Conservation (phyloP, 2,888 invertebrate species). For the Caenorhabditis macrosperma region DNA sequence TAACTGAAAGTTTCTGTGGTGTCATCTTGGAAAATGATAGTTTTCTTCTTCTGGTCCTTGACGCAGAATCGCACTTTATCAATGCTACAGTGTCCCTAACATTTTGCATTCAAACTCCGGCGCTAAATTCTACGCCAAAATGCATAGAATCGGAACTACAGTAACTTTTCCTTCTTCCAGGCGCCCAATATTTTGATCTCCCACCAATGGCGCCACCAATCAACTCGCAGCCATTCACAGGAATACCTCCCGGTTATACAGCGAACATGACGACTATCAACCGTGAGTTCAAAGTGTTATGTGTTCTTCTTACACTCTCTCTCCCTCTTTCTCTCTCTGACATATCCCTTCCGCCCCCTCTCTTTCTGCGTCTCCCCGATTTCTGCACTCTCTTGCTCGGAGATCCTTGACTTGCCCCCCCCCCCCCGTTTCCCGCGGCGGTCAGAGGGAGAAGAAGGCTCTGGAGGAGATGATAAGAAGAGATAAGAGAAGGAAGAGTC, state of each 20-base stretch:
- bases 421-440: constrained; percentile 15
- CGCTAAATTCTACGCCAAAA: background rate
- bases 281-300: constrained; percentile 52
- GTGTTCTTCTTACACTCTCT: background rate
- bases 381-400: constrained; percentile 3
- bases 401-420: constrained; percentile 27
- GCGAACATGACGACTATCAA: constrained; percentile 74
- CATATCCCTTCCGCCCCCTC: constrained; percentile 44
- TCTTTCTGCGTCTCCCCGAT: constrained; percentile 26
- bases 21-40: no score
- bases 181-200: no score
- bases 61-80: no score
- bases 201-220: constrained; percentile 10
- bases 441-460: constrained; percentile 17
- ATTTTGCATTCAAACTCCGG: background rate
- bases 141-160: background rate
- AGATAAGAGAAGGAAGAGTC: background rate
- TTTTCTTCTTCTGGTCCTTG: no score
- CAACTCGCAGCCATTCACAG: no score
- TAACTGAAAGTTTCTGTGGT: no score
- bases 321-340: background rate
- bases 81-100: background rate
- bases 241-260: constrained; percentile 73
- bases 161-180: no score
- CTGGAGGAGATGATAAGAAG: constrained; percentile 16